Evolutionary conservation across 2,888 invertebrate genomes (phyloP).

Genomic region (Ceramica pisi): DNA sequence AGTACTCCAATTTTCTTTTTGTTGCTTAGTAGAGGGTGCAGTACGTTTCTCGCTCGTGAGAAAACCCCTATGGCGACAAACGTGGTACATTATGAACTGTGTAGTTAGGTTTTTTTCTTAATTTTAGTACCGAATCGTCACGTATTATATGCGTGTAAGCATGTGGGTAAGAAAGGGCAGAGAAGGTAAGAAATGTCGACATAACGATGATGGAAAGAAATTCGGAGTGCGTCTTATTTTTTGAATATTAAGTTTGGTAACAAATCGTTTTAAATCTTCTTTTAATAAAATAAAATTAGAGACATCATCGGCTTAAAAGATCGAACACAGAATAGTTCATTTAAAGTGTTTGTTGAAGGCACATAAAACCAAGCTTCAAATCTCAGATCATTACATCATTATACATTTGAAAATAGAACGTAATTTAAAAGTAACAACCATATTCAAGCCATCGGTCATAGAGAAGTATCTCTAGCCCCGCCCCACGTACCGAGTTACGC

Average conservation of each 20-base stretch:
- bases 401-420: neutral
- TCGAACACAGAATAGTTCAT: neutral
- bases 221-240: slow-evolving; percentile 14
- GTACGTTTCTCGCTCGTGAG: slow-evolving; percentile 75
- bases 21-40: slow-evolving; percentile 18
- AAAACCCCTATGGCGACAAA: slow-evolving; percentile 83
- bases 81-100: slow-evolving; percentile 69
- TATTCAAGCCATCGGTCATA: slow-evolving; percentile 30
- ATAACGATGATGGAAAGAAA: slow-evolving; percentile 17
- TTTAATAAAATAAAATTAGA: neutral
- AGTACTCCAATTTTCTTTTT: slow-evolving; percentile 17
- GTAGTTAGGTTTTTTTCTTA: slow-evolving; percentile 69
- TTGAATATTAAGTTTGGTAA: neutral
- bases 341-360: no score
- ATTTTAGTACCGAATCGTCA: slow-evolving; percentile 66
- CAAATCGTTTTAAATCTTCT: neutral
- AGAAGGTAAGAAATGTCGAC: slow-evolving; percentile 43
- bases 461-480: slow-evolving; percentile 40
- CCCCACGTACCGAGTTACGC: slow-evolving; percentile 63
- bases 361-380: neutral
- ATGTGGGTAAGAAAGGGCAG: slow-evolving; percentile 63
- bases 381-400: neutral
- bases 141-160: slow-evolving; percentile 63
- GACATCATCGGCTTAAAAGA: neutral
- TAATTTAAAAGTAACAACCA: slow-evolving; percentile 1